Evolutionary conservation across 2,888 invertebrate genomes (phyloP).

Genomic region (Drosophila cognata): DNA sequence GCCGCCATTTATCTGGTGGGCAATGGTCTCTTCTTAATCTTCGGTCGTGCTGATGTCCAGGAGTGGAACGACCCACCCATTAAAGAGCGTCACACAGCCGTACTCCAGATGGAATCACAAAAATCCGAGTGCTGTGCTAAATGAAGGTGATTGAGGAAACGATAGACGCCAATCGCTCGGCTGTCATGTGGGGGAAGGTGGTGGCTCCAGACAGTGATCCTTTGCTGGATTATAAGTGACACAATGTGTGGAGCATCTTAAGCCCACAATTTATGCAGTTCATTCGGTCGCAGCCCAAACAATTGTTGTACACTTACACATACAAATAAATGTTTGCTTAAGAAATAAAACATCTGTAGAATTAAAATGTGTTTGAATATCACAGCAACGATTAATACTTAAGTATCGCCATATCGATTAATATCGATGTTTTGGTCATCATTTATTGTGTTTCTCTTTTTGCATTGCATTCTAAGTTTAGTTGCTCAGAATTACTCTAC

Average conservation of each 20-base stretch:
- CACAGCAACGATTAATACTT: too few relatives aligned
- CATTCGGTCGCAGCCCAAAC: neutral
- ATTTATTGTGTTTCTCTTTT: too few relatives aligned
- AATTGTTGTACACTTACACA: neutral
- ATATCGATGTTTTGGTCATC: too few relatives aligned
- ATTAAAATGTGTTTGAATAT: neutral
- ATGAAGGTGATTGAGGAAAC: neutral
- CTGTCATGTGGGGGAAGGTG: neutral
- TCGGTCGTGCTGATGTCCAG: constrained; percentile 89
- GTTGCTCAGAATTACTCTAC: too few relatives aligned
- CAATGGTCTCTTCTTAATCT: constrained; percentile 89
- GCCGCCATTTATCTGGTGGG: constrained; percentile 89
- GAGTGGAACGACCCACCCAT: constrained; percentile 88
- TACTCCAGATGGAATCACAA: constrained; percentile 75
- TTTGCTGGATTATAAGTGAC: neutral
- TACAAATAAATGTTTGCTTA: neutral
- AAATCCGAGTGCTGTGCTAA: constrained; percentile 15
- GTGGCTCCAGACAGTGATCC: too few relatives aligned
- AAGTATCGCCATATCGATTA: too few relatives aligned
- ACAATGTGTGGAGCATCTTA: neutral
- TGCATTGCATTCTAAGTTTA: too few relatives aligned
- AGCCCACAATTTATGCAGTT: neutral
- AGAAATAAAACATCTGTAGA: neutral
- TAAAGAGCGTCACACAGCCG: constrained; percentile 65
- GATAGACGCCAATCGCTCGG: neutral